Evolutionary conservation across 2,888 invertebrate species (phyloP).

Genomic region (Lomographa bimaculata): DNA sequence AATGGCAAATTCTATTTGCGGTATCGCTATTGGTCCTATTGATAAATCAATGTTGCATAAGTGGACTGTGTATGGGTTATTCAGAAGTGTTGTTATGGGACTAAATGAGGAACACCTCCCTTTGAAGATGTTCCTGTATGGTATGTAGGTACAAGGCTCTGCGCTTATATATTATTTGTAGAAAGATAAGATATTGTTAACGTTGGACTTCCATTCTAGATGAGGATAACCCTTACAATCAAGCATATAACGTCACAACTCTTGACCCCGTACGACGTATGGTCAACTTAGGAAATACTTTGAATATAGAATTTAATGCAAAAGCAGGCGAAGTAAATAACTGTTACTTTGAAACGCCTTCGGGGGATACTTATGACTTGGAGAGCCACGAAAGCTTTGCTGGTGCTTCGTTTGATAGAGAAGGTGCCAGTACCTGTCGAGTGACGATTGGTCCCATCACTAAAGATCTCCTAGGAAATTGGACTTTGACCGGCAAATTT

Average conservation of each 20-base stretch:
- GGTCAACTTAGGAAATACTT: conserved; percentile 37
- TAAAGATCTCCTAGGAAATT: conserved; percentile 41
- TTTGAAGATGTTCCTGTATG: conserved; percentile 43
- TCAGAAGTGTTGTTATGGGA: conserved; percentile 22
- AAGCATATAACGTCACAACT: conserved; percentile 47
- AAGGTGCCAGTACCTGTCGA: conserved; percentile 30
- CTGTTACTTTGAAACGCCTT: conserved; percentile 39
- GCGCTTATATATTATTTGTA: neutral
- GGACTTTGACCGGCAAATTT: conserved; percentile 50
- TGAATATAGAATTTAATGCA: conserved; percentile 30
- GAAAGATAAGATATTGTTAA: conserved; percentile 1
- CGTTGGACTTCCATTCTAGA: conserved; percentile 39
- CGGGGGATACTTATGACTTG: conserved; percentile 29
- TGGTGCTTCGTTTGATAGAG: conserved; percentile 34
- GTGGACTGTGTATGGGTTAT: conserved; percentile 49
- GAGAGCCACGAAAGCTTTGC: conserved; percentile 8
- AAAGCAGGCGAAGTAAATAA: conserved; percentile 33
- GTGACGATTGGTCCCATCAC: conserved; percentile 42
- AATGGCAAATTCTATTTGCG: conserved; percentile 33
- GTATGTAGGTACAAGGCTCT: conserved; percentile 38
- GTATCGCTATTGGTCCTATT: conserved; percentile 44
- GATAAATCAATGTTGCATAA: conserved; percentile 37
- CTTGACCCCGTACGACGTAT: conserved; percentile 27
- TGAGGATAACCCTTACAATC: conserved; percentile 41
- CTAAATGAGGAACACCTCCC: conserved; percentile 40